A percentile compares a stretch with the other conserved stretches of the same genome.
Conservation (phyloP, 2,888 invertebrate species). For the Oscheius sp. region DNA sequence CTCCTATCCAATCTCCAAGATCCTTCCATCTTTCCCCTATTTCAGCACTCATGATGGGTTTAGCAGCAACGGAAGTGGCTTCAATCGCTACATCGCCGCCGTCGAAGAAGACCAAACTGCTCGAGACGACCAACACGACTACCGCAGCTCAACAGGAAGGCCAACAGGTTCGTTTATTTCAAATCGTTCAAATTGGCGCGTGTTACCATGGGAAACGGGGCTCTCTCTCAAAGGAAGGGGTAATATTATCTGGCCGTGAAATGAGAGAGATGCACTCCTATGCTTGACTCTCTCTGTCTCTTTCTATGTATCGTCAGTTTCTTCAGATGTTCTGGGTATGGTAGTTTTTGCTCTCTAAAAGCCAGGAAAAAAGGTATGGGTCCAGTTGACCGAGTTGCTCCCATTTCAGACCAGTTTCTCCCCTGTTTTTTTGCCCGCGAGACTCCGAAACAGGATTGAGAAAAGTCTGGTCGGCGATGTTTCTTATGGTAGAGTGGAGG, state of each 20-base stretch:
- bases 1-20: too few species aligned
- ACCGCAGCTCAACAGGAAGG: constrained; percentile 15
- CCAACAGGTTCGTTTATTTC: background rate
- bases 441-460: background rate
- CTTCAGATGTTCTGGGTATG: background rate
- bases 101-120: constrained; percentile 37
- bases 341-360: background rate
- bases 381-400: too few species aligned
- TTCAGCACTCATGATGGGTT: too few species aligned
- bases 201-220: background rate
- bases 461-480: background rate
- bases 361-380: background rate
- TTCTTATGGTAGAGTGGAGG: too few species aligned
- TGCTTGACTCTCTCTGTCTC: background rate
- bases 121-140: constrained; percentile 33
- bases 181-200: background rate
- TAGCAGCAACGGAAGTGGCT: background rate
- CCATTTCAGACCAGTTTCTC: background rate
- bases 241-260: background rate
- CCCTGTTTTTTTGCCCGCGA: background rate
- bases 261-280: too few species aligned
- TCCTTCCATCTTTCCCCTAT: too few species aligned
- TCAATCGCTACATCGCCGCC: constrained; percentile 34
- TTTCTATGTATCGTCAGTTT: constrained; percentile 7
- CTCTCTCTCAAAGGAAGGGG: background rate